These are phyloP conservation scores for Cyprinodon diabolis DNA, from an alignment of 2,797 vertebrate genomes.

Conservation along the genomic window DNA sequence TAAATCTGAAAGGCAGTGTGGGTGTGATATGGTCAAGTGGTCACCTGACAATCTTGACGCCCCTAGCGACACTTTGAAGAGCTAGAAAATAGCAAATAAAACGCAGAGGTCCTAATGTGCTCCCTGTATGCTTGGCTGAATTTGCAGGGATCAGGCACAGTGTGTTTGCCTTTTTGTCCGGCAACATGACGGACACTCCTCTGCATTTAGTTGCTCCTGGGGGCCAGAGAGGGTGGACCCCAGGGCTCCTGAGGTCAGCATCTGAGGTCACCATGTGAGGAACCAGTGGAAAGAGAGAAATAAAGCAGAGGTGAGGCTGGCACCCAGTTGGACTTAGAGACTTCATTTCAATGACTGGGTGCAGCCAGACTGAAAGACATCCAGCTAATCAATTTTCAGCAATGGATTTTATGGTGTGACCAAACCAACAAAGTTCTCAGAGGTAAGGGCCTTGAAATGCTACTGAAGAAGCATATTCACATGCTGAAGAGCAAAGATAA, in stretches of 20 bases:
- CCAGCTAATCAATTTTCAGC: slow-evolving; percentile 32
- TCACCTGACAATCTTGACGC: slow-evolving; percentile 81
- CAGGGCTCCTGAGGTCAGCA: slow-evolving; percentile 87
- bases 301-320: slow-evolving; percentile 86
- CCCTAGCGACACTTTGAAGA: slow-evolving; percentile 75
- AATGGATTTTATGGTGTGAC: slow-evolving; percentile 44
- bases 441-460: not conserved
- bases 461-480: slow-evolving; percentile 4
- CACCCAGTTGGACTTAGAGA: slow-evolving; percentile 71
- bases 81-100: slow-evolving; percentile 80
- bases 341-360: slow-evolving; percentile 87
- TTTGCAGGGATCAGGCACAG: slow-evolving; percentile 71
- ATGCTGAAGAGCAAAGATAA: not conserved
- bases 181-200: slow-evolving; percentile 73
- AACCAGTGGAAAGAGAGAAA: slow-evolving; percentile 89
- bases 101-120: slow-evolving; percentile 86
- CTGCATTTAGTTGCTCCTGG: slow-evolving; percentile 77
- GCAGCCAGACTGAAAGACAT: slow-evolving; percentile 76
- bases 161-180: slow-evolving; percentile 84
- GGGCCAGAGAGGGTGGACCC: slow-evolving; percentile 80
- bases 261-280: slow-evolving; percentile 85
- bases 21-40: slow-evolving; percentile 67
- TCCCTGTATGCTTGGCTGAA: slow-evolving; percentile 91
- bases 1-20: slow-evolving; percentile 50
- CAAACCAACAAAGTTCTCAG: slow-evolving; percentile 14